These are phyloP conservation scores for Desmophyllum pertusum DNA, from an alignment of 92 coral and sea anemone genomes.

Conservation along the genomic window DNA sequence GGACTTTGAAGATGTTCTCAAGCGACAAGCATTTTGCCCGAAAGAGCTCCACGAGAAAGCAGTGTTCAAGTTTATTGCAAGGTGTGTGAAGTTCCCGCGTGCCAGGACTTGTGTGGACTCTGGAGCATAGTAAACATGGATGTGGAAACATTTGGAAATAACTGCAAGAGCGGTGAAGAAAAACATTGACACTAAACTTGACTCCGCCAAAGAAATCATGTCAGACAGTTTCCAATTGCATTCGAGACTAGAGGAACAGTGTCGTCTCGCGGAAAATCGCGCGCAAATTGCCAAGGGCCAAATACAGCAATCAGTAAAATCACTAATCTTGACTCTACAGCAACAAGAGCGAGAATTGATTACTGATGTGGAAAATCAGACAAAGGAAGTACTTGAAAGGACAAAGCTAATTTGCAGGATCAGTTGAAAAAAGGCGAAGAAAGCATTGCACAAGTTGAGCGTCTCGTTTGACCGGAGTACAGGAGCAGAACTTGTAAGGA, in stretches of 20 bases:
- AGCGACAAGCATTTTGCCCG: constrained; percentile 23
- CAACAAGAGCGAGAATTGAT: constrained; percentile 12
- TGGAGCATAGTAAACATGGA: constrained; percentile 12
- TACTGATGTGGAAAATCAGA: constrained; percentile 11
- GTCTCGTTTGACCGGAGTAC: constrained; percentile 8
- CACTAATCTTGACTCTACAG: neutral
- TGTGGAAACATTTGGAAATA: constrained; percentile 23
- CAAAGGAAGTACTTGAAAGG: constrained; percentile 12
- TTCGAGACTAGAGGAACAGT: constrained; percentile 12
- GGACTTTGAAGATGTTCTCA: constrained; percentile 33
- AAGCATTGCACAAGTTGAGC: neutral
- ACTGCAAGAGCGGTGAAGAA: constrained; percentile 19
- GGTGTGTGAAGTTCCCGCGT: constrained; percentile 1
- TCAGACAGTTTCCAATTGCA: neutral
- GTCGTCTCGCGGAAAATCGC: neutral
- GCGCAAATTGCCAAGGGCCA: neutral
- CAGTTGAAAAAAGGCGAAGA: neutral
- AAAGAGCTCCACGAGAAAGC: constrained; percentile 34
- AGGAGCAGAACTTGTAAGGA: neutral
- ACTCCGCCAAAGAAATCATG: neutral
- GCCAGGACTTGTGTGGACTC: constrained; percentile 17
- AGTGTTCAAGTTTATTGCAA: constrained; percentile 30
- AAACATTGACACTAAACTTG: constrained; percentile 5
- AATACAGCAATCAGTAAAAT: constrained; percentile 1
- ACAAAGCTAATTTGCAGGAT: neutral